phyloP scores from a whole-genome alignment of 2,113 vertebrate genomes.

The Eublepharis macularius region DNA sequence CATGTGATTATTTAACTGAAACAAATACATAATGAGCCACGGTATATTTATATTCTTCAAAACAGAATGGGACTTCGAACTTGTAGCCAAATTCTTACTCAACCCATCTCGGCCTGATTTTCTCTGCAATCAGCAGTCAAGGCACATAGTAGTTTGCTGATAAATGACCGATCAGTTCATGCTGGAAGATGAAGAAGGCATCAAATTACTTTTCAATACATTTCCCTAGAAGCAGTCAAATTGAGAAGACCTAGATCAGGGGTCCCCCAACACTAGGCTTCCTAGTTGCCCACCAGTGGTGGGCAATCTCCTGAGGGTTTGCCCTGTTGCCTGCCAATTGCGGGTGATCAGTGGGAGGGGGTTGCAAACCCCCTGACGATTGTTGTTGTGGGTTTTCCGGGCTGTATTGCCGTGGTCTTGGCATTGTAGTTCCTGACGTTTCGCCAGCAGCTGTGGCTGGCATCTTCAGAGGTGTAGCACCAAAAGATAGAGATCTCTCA shows the following conservation, averaged over 20 bases:
- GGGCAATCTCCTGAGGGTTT: no score
- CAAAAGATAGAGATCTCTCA: no score
- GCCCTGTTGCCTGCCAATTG: no score
- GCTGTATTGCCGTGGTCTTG: no score
- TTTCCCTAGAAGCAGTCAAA: constrained; percentile 56
- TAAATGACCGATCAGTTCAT: constrained; percentile 70
- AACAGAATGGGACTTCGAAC: constrained; percentile 49
- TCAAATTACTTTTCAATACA: constrained; percentile 64
- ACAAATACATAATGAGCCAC: constrained; percentile 58
- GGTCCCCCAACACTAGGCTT: no score
- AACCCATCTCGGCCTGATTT: constrained; percentile 33
- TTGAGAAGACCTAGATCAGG: constrained; percentile 41
- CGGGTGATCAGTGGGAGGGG: no score
- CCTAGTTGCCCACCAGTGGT: no score
- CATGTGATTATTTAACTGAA: constrained; percentile 66
- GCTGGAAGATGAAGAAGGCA: constrained; percentile 69
- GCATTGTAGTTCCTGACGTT: no score
- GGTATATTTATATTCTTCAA: constrained; percentile 53
- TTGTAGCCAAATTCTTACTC: constrained; percentile 49
- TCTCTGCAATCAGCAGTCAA: constrained; percentile 53
- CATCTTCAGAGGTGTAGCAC: no score
- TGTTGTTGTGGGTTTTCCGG: no score
- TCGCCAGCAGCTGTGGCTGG: no score
- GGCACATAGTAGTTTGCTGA: constrained; percentile 64
- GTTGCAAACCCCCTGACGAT: no score